These are phyloP conservation scores for Scelioninae gen. 2 DNA, from an alignment of 2,888 invertebrate genomes.

Conservation along the genomic window DNA sequence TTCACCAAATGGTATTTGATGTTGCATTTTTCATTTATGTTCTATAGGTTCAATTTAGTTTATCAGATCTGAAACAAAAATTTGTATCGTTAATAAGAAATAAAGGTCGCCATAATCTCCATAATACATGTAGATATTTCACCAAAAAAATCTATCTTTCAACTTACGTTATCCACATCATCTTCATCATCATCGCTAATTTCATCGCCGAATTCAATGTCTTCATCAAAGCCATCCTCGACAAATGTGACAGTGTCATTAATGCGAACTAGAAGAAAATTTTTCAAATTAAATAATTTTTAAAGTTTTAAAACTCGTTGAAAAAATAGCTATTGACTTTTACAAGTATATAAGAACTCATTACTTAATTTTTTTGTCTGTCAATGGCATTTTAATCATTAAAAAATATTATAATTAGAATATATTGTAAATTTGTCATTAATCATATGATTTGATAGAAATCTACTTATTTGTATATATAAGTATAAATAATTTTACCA, in stretches of 20 bases:
- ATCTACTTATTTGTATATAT: too few relatives aligned
- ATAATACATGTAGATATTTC: neutral
- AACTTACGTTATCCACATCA: slow-evolving; percentile 72
- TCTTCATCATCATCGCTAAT: slow-evolving; percentile 93
- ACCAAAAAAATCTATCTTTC: neutral
- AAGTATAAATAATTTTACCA: slow-evolving; percentile 73
- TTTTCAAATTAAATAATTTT: neutral
- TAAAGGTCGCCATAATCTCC: too few relatives aligned
- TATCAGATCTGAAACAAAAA: slow-evolving; percentile 42
- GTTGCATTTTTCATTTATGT: slow-evolving; percentile 3
- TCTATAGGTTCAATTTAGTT: slow-evolving; percentile 17
- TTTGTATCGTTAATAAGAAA: too few relatives aligned
- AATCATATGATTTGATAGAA: too few relatives aligned
- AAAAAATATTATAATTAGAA: too few relatives aligned
- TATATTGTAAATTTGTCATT: too few relatives aligned
- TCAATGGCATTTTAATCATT: neutral
- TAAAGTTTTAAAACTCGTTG: too few relatives aligned
- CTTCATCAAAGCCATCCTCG: slow-evolving; percentile 96
- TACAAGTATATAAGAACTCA: too few relatives aligned
- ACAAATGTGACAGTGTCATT: slow-evolving; percentile 97
- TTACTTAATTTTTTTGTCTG: too few relatives aligned
- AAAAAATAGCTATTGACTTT: too few relatives aligned
- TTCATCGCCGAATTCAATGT: slow-evolving; percentile 97
- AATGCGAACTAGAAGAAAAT: slow-evolving; percentile 84
- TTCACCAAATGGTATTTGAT: slow-evolving; percentile 13